Evolutionary conservation across 2,113 vertebrate genomes (phyloP).

Genomic region (Brachirus orientalis): DNA sequence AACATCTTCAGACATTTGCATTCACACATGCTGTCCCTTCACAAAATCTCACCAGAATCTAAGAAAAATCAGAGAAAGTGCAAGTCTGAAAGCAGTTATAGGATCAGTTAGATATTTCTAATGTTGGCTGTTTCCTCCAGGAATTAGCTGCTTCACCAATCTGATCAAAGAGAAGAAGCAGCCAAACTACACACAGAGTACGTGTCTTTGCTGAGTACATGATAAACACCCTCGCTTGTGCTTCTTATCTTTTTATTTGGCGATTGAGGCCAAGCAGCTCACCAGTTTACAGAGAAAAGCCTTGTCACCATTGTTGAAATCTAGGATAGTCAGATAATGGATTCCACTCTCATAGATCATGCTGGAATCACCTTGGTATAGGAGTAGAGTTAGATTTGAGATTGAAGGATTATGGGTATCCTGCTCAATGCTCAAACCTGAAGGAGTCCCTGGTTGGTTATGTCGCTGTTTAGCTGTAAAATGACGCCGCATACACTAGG

Average conservation of each 20-base stretch:
- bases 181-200: not conserved
- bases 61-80: no score
- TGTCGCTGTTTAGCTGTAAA: slow-evolving; percentile 30
- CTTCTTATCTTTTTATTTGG: slow-evolving; percentile 34
- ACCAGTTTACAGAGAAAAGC: slow-evolving; percentile 26
- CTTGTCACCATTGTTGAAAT: slow-evolving; percentile 40
- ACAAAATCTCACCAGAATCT: no score
- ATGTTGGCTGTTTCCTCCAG: not conserved
- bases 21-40: no score
- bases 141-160: slow-evolving; percentile 13
- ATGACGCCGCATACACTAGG: slow-evolving; percentile 8
- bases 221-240: not conserved
- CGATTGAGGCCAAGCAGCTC: not conserved
- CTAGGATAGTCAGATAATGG: slow-evolving; percentile 56
- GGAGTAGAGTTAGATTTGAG: slow-evolving; percentile 42
- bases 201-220: no score
- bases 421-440: slow-evolving; percentile 44
- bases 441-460: slow-evolving; percentile 21
- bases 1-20: no score
- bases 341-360: slow-evolving; percentile 57
- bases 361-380: slow-evolving; percentile 52
- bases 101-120: not conserved
- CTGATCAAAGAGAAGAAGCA: slow-evolving; percentile 20
- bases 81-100: no score
- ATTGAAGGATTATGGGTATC: slow-evolving; percentile 50